These are phyloP conservation scores for Plectropomus leopardus DNA, from an alignment of 2,113 vertebrate genomes.

Conservation along the genomic window DNA sequence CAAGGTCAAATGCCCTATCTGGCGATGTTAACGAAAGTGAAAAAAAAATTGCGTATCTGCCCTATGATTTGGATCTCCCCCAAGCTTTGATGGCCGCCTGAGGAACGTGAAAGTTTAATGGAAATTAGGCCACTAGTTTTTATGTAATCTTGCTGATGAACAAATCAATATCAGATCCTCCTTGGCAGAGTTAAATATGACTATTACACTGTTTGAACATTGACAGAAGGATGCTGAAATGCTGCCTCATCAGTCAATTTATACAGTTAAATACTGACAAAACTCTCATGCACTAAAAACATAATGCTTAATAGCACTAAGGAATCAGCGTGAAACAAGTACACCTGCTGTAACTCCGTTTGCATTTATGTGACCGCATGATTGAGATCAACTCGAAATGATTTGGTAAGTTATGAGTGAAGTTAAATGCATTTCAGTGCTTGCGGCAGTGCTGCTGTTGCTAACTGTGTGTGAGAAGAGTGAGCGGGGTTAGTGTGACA, in stretches of 20 bases:
- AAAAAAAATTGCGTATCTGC: too few species aligned
- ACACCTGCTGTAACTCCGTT: neutral
- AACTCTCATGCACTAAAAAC: neutral
- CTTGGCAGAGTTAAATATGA: too few species aligned
- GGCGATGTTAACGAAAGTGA: too few species aligned
- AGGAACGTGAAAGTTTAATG: too few species aligned
- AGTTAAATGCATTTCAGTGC: slow-evolving; percentile 31
- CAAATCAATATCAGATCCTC: too few species aligned
- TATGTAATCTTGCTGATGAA: too few species aligned
- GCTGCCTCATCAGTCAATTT: neutral
- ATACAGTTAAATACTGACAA: neutral
- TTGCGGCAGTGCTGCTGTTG: slow-evolving; percentile 44
- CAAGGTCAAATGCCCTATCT: too few species aligned
- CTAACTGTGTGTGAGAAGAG: slow-evolving; percentile 52
- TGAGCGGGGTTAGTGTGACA: slow-evolving; percentile 69
- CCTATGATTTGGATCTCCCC: too few species aligned
- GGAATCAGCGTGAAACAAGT: slow-evolving; percentile 6
- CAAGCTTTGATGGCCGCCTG: too few species aligned
- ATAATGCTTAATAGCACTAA: neutral
- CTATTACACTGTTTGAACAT: neutral
- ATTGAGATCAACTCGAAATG: slow-evolving; percentile 5
- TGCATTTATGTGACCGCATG: neutral
- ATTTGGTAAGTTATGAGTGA: slow-evolving; percentile 24
- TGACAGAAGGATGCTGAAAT: neutral
- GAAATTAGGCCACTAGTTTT: too few species aligned